Percentiles rank a stretch among this genome's conserved stretches.
These are phyloP conservation scores for Cotesia chilonis DNA, from an alignment of 1,140 invertebrate genomes.

Conservation along the genomic window DNA sequence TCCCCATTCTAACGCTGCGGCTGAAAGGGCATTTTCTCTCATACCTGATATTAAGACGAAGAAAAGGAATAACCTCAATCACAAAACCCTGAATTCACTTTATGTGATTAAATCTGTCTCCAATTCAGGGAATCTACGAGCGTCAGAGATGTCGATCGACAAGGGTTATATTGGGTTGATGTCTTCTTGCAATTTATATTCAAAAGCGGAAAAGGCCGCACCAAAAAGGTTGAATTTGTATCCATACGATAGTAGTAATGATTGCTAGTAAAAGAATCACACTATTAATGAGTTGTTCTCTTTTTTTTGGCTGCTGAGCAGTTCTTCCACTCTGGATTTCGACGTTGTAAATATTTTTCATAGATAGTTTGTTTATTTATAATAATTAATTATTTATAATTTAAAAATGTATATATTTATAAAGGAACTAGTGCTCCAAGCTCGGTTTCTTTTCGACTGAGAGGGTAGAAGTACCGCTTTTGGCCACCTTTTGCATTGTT, in stretches of 20 bases:
- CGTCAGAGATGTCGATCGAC: neutral
- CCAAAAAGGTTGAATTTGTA: conserved; percentile 13
- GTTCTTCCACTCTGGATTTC: too few relatives aligned
- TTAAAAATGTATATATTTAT: too few relatives aligned
- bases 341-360: too few relatives aligned
- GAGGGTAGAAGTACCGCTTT: too few relatives aligned
- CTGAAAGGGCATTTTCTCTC: conserved; percentile 37
- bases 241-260: conserved; percentile 9
- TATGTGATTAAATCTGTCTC: conserved; percentile 31
- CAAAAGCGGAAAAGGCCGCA: neutral
- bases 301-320: too few relatives aligned
- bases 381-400: too few relatives aligned
- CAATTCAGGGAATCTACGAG: conserved; percentile 13
- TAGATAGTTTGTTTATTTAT: too few relatives aligned
- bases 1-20: conserved; percentile 36
- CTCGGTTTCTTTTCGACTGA: too few relatives aligned
- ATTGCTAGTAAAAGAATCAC: neutral
- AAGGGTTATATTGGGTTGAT: neutral
- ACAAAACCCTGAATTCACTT: conserved; percentile 30
- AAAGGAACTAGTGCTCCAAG: too few relatives aligned
- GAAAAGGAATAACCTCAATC: conserved; percentile 32
- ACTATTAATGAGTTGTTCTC: too few relatives aligned
- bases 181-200: conserved; percentile 12
- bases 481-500: too few relatives aligned
- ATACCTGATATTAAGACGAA: conserved; percentile 29